phyloP scores from a whole-genome alignment of 2,797 vertebrate genomes.

The Nannoperca australis region DNA sequence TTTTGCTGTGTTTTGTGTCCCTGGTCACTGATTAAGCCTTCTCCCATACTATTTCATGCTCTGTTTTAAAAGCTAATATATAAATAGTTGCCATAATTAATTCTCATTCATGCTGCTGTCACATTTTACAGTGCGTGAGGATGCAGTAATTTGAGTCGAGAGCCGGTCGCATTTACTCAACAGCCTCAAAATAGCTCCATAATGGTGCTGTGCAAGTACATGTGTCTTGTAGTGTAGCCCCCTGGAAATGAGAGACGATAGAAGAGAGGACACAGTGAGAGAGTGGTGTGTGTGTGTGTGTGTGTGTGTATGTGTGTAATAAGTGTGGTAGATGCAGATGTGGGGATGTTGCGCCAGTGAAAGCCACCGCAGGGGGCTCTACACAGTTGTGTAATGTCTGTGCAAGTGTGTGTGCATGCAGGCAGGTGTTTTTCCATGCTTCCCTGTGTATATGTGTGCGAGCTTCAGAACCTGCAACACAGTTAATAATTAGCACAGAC shows the following conservation, averaged over 20 bases:
- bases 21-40: not conserved
- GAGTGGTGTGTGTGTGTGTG: constrained; percentile 28
- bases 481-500: constrained; percentile 73
- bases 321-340: constrained; percentile 58
- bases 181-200: constrained; percentile 69
- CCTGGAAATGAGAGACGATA: constrained; percentile 55
- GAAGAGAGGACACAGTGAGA: constrained; percentile 53
- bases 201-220: constrained; percentile 60
- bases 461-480: constrained; percentile 15
- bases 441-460: constrained; percentile 2
- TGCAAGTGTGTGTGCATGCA: constrained; percentile 26
- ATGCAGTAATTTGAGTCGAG: constrained; percentile 35
- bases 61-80: constrained; percentile 26
- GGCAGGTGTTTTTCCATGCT: constrained; percentile 49
- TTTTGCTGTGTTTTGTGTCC: not conserved
- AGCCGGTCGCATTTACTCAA: constrained; percentile 48
- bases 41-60: not conserved
- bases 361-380: constrained; percentile 46
- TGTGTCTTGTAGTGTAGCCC: constrained; percentile 67
- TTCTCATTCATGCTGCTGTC: constrained; percentile 40
- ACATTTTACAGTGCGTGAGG: constrained; percentile 38
- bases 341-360: constrained; percentile 40
- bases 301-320: constrained; percentile 37
- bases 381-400: constrained; percentile 41
- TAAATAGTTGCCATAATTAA: constrained; percentile 41